phyloP scores from a whole-genome alignment of 2,113 vertebrate species.

The Malurus cyaneus region DNA sequence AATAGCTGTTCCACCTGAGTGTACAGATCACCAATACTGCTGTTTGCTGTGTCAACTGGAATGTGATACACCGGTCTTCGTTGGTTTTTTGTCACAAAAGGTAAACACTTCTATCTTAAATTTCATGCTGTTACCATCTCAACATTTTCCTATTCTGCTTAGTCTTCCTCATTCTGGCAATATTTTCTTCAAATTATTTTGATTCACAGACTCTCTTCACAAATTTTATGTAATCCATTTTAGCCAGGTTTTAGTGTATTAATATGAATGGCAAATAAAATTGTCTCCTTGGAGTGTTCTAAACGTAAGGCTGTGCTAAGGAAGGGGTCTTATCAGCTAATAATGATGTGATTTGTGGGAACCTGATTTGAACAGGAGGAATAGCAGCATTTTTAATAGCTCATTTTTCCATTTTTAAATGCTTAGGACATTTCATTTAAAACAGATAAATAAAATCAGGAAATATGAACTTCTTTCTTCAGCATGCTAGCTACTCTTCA shows the following conservation, averaged over 20 bases:
- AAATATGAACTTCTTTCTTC: conserved; percentile 27
- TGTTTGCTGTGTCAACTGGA: neutral
- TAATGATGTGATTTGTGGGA: neutral
- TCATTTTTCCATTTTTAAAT: neutral
- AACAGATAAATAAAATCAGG: conserved; percentile 25
- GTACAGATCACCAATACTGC: neutral
- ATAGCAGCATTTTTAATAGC: neutral
- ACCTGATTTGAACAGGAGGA: neutral
- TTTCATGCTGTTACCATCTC: neutral
- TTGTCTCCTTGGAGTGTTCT: neutral
- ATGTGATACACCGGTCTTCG: fast-evolving
- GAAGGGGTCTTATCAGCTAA: neutral
- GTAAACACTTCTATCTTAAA: neutral
- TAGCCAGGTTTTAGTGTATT: neutral
- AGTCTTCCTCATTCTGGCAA: neutral
- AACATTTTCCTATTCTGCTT: neutral
- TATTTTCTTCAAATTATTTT: neutral
- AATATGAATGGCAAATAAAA: neutral
- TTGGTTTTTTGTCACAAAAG: neutral
- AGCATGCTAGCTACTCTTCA: neutral
- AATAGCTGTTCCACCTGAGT: neutral
- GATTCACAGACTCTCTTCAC: neutral
- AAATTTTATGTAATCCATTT: neutral
- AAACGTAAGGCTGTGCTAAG: neutral
- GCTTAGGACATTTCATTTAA: conserved; percentile 39